A percentile compares a stretch with the other conserved stretches of the same genome.
phyloP scores from a whole-genome alignment of 1,140 invertebrate species.

The Papilio machaon region DNA sequence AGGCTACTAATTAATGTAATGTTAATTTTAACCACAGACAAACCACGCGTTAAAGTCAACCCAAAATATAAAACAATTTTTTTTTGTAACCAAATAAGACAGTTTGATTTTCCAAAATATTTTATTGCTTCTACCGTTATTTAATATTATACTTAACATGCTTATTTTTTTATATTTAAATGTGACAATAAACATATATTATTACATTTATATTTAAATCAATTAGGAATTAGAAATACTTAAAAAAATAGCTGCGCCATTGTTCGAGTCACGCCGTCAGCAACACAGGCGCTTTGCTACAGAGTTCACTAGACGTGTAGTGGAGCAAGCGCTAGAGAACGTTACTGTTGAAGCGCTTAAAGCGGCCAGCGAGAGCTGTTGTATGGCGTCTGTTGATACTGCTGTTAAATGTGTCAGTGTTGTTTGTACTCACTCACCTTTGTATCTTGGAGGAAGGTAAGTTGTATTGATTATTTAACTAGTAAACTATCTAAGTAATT shows the following conservation, averaged over 20 bases:
- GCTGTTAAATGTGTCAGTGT: constrained; percentile 55
- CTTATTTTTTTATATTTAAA: too few relatives aligned
- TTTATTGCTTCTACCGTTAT: too few relatives aligned
- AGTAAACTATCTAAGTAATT: too few relatives aligned
- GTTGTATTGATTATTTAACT: constrained; percentile 23
- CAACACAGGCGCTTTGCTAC: constrained; percentile 65
- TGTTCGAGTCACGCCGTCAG: constrained; percentile 60
- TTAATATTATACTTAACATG: too few relatives aligned
- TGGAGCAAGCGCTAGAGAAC: constrained; percentile 63
- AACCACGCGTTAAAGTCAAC: too few relatives aligned
- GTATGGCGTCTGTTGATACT: neutral
- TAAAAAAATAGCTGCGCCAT: constrained; percentile 59
- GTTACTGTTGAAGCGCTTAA: constrained; percentile 45
- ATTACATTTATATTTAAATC: too few relatives aligned
- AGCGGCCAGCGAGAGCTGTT: constrained; percentile 43
- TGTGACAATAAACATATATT: too few relatives aligned
- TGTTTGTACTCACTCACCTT: constrained; percentile 54
- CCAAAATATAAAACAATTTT: too few relatives aligned
- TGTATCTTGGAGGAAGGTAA: constrained; percentile 68
- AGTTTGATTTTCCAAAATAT: too few relatives aligned
- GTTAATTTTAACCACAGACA: too few relatives aligned
- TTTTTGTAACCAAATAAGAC: too few relatives aligned
- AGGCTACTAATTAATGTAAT: too few relatives aligned
- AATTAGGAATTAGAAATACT: constrained; percentile 71
- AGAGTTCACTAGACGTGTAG: constrained; percentile 67